Evolutionary conservation across 30 jellyfish, hydroid and myxozoan species (phyloP).

Genomic region (Chrysaora quinquecirrha): DNA sequence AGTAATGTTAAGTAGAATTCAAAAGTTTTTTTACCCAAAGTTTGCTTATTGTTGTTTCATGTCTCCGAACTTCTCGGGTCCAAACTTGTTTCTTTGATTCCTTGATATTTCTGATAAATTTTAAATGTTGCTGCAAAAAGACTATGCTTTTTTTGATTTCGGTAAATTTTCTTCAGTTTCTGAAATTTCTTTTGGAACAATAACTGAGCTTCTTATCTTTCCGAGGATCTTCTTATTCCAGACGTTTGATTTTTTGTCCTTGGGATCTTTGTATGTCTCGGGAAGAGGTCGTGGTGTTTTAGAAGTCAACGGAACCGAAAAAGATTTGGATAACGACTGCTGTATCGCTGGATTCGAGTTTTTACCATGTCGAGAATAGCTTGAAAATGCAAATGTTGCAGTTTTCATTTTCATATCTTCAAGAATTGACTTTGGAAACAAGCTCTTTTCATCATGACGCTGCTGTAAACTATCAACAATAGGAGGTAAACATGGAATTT

Average conservation of each 20-base stretch:
- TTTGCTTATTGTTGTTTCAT: no score
- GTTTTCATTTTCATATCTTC: conserved; percentile 84
- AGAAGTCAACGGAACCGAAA: conserved; percentile 6
- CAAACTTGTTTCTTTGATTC: no score
- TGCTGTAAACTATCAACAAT: conserved; percentile 61
- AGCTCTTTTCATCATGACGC: conserved; percentile 79
- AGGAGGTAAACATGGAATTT: conserved; percentile 65
- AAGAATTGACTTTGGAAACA: conserved; percentile 81
- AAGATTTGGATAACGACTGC: conserved; percentile 17
- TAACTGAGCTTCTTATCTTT: conserved; percentile 1
- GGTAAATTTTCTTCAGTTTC: background rate
- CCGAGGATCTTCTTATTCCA: conserved; percentile 63
- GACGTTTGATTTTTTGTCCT: conserved; percentile 43
- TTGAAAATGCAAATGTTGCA: conserved; percentile 62
- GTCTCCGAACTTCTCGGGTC: no score
- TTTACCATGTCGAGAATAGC: conserved; percentile 48
- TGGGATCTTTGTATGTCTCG: conserved; percentile 19
- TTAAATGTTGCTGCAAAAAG: no score
- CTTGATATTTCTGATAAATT: no score
- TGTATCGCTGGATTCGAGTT: conserved; percentile 27
- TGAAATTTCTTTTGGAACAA: background rate
- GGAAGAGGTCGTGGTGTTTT: conserved; percentile 1
- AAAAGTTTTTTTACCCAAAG: no score
- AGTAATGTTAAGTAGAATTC: no score
- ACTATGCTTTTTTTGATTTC: no score